Evolutionary conservation across 2,888 invertebrate genomes (phyloP).

Genomic region (Acanthosepion esculentum): DNA sequence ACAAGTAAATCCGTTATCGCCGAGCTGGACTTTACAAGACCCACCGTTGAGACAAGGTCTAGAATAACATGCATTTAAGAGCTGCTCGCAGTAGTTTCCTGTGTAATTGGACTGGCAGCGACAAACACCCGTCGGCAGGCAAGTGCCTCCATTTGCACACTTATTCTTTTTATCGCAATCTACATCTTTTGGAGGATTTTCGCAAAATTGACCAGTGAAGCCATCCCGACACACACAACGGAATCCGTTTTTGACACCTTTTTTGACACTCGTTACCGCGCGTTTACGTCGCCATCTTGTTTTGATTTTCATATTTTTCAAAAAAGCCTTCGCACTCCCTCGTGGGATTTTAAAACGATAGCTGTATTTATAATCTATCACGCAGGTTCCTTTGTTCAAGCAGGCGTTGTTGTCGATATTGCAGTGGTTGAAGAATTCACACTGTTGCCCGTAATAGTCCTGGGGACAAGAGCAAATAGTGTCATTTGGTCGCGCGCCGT

Average conservation of each 20-base stretch:
- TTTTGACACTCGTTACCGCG: not conserved
- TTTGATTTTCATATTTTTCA: not conserved
- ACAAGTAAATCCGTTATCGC: conserved; percentile 10
- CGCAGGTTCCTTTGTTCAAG: conserved; percentile 49
- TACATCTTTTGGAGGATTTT: not conserved
- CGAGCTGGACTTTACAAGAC: not conserved
- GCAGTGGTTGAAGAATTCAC: conserved; percentile 49
- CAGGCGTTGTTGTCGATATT: conserved; percentile 50
- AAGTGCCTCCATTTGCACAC: not conserved
- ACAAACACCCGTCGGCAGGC: not conserved
- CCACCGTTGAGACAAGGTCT: conserved; percentile 46
- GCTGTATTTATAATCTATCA: conserved; percentile 41
- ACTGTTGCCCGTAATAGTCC: conserved; percentile 49
- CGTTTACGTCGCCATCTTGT: not conserved
- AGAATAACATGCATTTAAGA: conserved; percentile 44
- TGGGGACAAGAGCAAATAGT: conserved; percentile 53
- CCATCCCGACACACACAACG: conserved; percentile 56
- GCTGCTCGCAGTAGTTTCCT: conserved; percentile 46
- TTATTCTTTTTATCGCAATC: not conserved
- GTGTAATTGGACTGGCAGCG: conserved; percentile 42
- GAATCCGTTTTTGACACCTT: conserved; percentile 53
- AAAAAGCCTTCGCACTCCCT: not conserved
- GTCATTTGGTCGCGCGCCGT: conserved; percentile 54
- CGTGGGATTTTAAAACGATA: not conserved
- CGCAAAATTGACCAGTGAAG: conserved; percentile 56